Base-by-base conservation (phyloP, 2,113 vertebrate species). In the Clupea harengus region DNA sequence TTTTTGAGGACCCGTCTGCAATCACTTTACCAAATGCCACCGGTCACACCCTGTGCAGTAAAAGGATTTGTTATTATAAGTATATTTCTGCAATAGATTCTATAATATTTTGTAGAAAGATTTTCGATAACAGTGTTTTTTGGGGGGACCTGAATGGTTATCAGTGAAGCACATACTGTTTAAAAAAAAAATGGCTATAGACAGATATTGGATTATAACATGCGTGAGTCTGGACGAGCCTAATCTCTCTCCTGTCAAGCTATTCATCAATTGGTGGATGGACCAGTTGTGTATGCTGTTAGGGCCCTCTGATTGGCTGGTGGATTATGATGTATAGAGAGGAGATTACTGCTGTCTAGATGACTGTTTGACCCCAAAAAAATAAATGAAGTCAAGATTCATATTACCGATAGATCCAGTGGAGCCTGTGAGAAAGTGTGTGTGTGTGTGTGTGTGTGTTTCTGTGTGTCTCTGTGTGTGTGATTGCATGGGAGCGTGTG, bases 341-440 rank as follows among this genome's bases (percentile, higher is more conserved):
- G 13, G 25, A 72, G 28, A 78, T 78, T 78, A 78, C 28, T 32
- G 72, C 72, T 39, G 72, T 78, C 72, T 78, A 78, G 67, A 78
- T 78, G 15, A 78, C 72, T 18, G 20, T 78, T 78, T 78, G 72
- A 39, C 72, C 72, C 72, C 72, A 78, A 78, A 67, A 78, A 78
- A 78, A 78, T 78, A 44, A 78, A 39, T 78, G 72, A 78, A 78
- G 25, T 78, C 25, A 13, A 78, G 72, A 78, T 78, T 78, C 25
- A 32, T 28, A 75, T 39, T 32, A 78, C 28, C 5, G 25, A 78
- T 32, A 78, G 72, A 17, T 78, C 28, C 25, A 13, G 28, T 39
- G 67, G n/a, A 28, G 28, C 67, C 67, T 28, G 15, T 78, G 72
- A 15, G 15, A 39, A 32, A n/a, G 22, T n/a, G 60, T n/a, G 60